Evolutionary conservation across 2,113 vertebrate genomes (phyloP).

Genomic region (Platichthys flesus): DNA sequence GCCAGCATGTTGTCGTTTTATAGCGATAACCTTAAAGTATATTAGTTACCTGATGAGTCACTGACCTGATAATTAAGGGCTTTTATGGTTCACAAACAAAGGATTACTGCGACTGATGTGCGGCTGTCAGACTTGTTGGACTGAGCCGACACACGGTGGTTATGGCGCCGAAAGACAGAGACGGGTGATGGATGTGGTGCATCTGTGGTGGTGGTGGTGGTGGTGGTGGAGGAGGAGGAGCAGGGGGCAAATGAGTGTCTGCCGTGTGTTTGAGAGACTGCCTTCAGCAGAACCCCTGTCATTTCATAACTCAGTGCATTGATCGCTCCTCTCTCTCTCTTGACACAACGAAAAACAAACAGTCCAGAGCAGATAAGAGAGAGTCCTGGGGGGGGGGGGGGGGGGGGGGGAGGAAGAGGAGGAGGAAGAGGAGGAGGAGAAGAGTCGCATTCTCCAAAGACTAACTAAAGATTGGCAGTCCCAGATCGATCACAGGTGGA

Average conservation of each 20-base stretch:
- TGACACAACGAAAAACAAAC: slow-evolving; percentile 68
- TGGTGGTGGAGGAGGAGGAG: neutral
- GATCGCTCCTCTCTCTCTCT: slow-evolving; percentile 65
- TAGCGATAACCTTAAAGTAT: neutral
- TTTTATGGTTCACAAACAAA: neutral
- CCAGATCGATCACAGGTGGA: slow-evolving; percentile 63
- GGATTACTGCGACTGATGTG: slow-evolving; percentile 11
- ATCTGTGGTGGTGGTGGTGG: slow-evolving; percentile 18
- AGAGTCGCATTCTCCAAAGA: slow-evolving; percentile 26
- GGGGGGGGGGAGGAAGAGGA: slow-evolving; percentile 20
- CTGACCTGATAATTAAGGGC: no score
- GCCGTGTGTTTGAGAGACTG: slow-evolving; percentile 70
- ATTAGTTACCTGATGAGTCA: neutral
- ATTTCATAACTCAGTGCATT: slow-evolving; percentile 82
- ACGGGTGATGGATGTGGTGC: slow-evolving; percentile 64
- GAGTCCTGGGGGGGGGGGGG: slow-evolving; percentile 25
- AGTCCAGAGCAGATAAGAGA: slow-evolving; percentile 60
- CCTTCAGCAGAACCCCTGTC: slow-evolving; percentile 65
- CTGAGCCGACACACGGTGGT: slow-evolving; percentile 30
- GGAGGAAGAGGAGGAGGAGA: slow-evolving; percentile 18
- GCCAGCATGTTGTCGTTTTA: neutral
- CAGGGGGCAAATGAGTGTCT: slow-evolving; percentile 57
- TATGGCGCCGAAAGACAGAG: slow-evolving; percentile 50
- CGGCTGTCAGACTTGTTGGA: slow-evolving; percentile 38
- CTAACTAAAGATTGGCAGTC: slow-evolving; percentile 63